phyloP scores from a whole-genome alignment of 2,797 vertebrate genomes.

The Esox masquinongy region DNA sequence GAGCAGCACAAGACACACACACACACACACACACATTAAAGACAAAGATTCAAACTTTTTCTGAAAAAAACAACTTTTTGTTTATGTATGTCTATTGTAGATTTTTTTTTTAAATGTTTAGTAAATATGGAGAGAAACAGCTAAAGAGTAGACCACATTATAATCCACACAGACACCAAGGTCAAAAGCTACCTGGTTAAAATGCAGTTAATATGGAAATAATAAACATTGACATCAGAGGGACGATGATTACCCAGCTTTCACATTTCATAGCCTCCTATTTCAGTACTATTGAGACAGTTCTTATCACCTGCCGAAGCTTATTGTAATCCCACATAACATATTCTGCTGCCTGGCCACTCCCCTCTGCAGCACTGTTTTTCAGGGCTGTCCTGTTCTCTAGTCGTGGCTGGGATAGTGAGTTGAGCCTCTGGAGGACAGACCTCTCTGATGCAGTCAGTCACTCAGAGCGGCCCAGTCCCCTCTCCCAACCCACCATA shows the following conservation, averaged over 20 bases:
- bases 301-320: neutral
- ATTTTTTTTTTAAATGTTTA: neutral
- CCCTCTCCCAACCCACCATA: neutral
- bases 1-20: conserved; percentile 47
- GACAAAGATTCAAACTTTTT: no score
- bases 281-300: neutral
- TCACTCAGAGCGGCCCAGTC: neutral
- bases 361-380: conserved; percentile 46
- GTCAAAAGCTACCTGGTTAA: neutral
- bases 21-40: conserved; percentile 19
- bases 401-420: conserved; percentile 36
- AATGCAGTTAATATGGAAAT: neutral
- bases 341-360: conserved; percentile 45
- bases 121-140: neutral
- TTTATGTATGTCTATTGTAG: neutral
- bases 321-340: neutral
- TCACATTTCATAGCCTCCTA: no score
- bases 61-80: no score
- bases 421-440: neutral
- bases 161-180: neutral
- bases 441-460: conserved; percentile 25
- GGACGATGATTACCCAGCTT: neutral
- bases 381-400: conserved; percentile 52
- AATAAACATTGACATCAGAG: neutral
- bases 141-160: neutral